These are phyloP conservation scores for Valencia hispanica DNA, from an alignment of 2,797 vertebrate species.

Conservation along the genomic window DNA sequence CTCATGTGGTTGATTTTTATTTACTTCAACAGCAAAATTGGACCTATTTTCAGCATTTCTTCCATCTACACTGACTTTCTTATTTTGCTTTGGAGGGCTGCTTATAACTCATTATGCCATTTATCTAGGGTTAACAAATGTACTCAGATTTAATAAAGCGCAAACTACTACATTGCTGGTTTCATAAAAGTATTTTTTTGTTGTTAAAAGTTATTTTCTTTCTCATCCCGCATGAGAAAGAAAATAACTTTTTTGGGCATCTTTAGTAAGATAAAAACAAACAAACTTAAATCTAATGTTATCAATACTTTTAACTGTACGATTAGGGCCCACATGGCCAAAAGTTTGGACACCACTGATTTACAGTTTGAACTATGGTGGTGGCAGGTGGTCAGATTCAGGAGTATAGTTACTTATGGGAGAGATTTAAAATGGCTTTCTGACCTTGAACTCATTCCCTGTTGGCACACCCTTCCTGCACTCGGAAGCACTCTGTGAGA, in stretches of 20 bases:
- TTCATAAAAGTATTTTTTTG: not conserved
- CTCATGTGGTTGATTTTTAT: slow-evolving; percentile 53
- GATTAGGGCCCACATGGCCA: not conserved
- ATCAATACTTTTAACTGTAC: not conserved
- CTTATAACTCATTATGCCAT: slow-evolving; percentile 35
- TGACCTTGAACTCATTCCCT: slow-evolving; percentile 66
- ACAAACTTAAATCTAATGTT: not conserved
- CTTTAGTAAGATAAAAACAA: not conserved
- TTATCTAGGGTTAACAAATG: slow-evolving; percentile 51
- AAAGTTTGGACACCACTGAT: not conserved
- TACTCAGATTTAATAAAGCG: not conserved
- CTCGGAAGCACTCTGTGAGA: slow-evolving; percentile 45
- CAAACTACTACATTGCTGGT: not conserved
- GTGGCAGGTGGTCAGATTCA: slow-evolving; percentile 54
- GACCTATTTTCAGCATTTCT: slow-evolving; percentile 55
- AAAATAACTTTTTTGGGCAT: not conserved
- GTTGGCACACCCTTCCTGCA: slow-evolving; percentile 52
- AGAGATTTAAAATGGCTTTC: slow-evolving; percentile 57
- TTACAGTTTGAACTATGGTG: slow-evolving; percentile 19
- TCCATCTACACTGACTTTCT: slow-evolving; percentile 51
- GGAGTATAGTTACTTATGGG: slow-evolving; percentile 46
- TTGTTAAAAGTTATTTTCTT: too few species aligned
- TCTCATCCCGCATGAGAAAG: too few species aligned
- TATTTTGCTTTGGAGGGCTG: slow-evolving; percentile 49
- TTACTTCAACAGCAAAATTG: slow-evolving; percentile 70